These are phyloP conservation scores for Hestina assimilis DNA, from an alignment of 1,140 invertebrate genomes.

Conservation along the genomic window DNA sequence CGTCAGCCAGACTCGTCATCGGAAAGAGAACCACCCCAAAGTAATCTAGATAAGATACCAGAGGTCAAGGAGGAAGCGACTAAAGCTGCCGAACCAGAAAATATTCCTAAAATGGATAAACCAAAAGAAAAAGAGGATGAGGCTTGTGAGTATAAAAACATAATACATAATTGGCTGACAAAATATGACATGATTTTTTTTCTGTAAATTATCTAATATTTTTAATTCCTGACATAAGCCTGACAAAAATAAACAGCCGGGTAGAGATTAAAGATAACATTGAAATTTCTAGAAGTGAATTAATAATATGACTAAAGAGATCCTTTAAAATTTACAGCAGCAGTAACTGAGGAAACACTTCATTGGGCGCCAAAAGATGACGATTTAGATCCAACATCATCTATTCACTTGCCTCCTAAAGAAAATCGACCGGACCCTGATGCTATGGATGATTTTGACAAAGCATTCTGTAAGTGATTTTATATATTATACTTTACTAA, in stretches of 20 bases:
- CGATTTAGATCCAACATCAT: slow-evolving; percentile 49
- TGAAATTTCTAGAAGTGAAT: too few relatives aligned
- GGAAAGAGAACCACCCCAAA: slow-evolving; percentile 72
- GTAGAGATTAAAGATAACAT: too few relatives aligned
- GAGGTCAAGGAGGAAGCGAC: slow-evolving; percentile 66
- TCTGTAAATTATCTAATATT: too few relatives aligned
- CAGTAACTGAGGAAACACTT: slow-evolving; percentile 54
- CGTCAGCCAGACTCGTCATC: slow-evolving; percentile 65
- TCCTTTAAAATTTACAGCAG: slow-evolving; percentile 18
- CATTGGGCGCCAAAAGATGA: slow-evolving; percentile 62
- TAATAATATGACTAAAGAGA: neutral
- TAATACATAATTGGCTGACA: neutral
- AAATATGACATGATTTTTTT: neutral
- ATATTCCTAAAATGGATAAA: slow-evolving; percentile 50
- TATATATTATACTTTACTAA: too few relatives aligned
- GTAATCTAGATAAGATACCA: slow-evolving; percentile 65
- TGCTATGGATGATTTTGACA: slow-evolving; percentile 51
- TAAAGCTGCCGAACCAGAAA: slow-evolving; percentile 43
- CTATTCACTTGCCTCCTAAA: slow-evolving; percentile 46
- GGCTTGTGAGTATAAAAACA: slow-evolving; percentile 38
- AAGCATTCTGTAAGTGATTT: slow-evolving; percentile 54
- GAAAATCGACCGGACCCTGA: slow-evolving; percentile 47
- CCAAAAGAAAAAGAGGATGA: slow-evolving; percentile 58
- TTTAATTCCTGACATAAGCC: too few relatives aligned
- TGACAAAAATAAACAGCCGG: too few relatives aligned